Evolutionary conservation across 64 coral and sea anemone species (phyloP).

Genomic region (Dendrophyllia cribrosa): DNA sequence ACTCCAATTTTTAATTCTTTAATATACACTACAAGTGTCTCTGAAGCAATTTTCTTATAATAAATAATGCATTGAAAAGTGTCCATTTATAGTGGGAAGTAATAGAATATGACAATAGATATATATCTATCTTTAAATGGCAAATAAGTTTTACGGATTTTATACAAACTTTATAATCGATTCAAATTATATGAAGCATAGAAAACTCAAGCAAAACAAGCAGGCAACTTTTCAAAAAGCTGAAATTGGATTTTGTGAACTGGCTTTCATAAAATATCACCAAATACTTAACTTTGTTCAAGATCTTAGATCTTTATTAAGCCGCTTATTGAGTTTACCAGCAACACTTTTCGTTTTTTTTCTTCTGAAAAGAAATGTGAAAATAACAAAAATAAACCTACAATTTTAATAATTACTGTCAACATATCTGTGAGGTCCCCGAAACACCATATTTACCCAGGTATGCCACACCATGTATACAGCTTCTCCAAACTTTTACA

Average conservation of each 20-base stretch:
- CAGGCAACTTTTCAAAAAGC: not conserved
- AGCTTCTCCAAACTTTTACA: no score
- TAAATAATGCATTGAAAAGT: slow-evolving; percentile 39
- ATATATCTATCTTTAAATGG: not conserved
- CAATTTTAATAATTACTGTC: no score
- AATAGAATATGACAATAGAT: slow-evolving; percentile 5
- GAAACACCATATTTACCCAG: no score
- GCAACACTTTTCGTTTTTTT: no score
- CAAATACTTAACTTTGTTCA: no score
- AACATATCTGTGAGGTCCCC: no score
- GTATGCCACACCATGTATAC: no score
- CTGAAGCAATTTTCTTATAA: slow-evolving; percentile 40
- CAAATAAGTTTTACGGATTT: not conserved
- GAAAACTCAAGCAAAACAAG: not conserved
- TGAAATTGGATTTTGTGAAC: not conserved
- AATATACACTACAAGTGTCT: slow-evolving; percentile 24
- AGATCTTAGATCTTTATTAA: no score
- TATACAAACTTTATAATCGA: not conserved
- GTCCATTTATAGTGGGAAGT: not conserved
- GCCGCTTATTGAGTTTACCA: not conserved
- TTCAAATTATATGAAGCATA: not conserved
- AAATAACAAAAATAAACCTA: no score
- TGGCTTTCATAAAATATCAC: not conserved
- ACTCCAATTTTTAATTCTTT: slow-evolving; percentile 14
- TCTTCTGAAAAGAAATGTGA: no score